Conservation (phyloP, 2,113 vertebrate species). For the Otolemur garnettii region DNA sequence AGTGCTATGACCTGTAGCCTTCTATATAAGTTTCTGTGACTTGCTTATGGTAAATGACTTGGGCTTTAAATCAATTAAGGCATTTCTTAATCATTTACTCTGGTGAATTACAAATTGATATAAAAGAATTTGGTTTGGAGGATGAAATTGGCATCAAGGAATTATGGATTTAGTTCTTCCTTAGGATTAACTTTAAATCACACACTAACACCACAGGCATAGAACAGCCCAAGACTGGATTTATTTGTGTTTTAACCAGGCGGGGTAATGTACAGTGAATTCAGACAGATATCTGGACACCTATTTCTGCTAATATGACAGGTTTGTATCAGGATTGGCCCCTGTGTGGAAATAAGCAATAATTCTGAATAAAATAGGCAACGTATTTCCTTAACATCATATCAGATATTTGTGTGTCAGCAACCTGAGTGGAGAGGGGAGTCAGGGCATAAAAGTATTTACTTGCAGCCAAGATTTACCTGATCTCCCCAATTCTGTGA, state of each 20-base stretch:
- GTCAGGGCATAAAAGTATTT: neutral
- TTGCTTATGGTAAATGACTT: neutral
- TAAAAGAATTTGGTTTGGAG: neutral
- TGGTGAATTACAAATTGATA: neutral
- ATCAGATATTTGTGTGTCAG: neutral
- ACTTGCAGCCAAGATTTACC: neutral
- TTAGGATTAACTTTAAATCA: neutral
- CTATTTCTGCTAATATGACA: neutral
- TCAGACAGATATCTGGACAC: neutral
- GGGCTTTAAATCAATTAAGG: neutral
- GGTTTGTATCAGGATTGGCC: neutral
- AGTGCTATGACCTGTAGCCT: neutral
- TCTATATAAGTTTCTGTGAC: neutral
- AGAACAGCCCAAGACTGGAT: neutral
- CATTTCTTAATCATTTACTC: neutral
- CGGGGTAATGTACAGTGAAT: neutral
- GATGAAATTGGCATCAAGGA: neutral
- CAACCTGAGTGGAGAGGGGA: neutral
- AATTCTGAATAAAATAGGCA: neutral
- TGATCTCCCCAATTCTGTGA: neutral
- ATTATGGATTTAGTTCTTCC: neutral
- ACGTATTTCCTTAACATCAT: neutral
- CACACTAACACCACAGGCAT: neutral
- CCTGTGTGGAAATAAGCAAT: neutral
- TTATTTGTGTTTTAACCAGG: neutral